These are phyloP conservation scores for Platysternon megacephalum DNA, from an alignment of 2,113 vertebrate species.

Conservation along the genomic window DNA sequence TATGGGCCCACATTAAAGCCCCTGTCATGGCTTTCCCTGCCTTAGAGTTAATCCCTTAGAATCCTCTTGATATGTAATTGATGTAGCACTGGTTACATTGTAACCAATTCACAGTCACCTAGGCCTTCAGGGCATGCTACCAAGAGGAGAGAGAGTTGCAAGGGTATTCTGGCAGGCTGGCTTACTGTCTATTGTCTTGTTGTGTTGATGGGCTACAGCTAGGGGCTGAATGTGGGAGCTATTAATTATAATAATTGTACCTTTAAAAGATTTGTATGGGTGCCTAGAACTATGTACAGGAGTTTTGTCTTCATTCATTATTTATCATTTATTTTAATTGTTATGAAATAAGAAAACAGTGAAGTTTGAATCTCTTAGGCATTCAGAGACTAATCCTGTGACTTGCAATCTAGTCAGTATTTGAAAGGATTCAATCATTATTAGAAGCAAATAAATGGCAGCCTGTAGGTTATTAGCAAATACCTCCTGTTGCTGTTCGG, in stretches of 20 bases:
- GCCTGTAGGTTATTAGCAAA: not conserved
- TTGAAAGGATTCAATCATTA: conserved; percentile 37
- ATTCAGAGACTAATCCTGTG: not conserved
- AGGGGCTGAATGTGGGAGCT: not conserved
- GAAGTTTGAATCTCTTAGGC: conserved; percentile 12
- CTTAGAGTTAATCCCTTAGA: not conserved
- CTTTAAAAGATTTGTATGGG: not conserved
- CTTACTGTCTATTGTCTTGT: not conserved
- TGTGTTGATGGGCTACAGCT: conserved; percentile 2
- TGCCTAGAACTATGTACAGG: not conserved
- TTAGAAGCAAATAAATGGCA: conserved; percentile 40
- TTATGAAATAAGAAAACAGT: conserved; percentile 12
- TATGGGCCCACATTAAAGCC: not conserved
- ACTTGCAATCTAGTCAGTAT: conserved; percentile 43
- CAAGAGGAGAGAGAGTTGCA: not conserved
- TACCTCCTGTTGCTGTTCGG: conserved; percentile 8
- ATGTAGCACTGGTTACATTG: not conserved
- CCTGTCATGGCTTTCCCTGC: not conserved
- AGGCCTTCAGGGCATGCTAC: not conserved
- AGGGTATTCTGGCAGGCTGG: not conserved
- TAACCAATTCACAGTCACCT: not conserved
- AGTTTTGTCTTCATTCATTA: not conserved
- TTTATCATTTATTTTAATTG: no score
- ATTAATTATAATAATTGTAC: conserved; percentile 56
- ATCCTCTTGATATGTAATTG: not conserved